A percentile compares a stretch with the other conserved stretches of the same genome.
phyloP scores from a whole-genome alignment of 1,140 invertebrate genomes.

The Hylaeus anthracinus region DNA sequence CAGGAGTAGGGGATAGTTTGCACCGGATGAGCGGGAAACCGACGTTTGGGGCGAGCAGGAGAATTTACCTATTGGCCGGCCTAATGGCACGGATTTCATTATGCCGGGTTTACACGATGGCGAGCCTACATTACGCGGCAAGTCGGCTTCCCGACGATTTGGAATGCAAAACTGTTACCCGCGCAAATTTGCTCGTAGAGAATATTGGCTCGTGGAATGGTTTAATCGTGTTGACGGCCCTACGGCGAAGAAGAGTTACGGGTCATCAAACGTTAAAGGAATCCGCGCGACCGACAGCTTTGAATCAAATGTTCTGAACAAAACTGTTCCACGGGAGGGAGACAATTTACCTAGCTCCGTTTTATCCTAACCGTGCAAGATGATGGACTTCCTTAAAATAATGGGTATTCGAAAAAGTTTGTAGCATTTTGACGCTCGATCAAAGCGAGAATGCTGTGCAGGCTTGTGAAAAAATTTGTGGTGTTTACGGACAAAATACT shows the following conservation, averaged over 20 bases:
- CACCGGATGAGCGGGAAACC: slow-evolving; percentile 62
- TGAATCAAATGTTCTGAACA: too few species aligned
- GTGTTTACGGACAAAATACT: too few species aligned
- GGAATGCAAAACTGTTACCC: slow-evolving; percentile 63
- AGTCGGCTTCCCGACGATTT: slow-evolving; percentile 43
- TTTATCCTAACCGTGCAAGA: too few species aligned
- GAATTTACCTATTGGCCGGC: slow-evolving; percentile 60
- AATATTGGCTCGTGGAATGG: slow-evolving; percentile 38
- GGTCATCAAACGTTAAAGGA: background rate
- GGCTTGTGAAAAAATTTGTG: too few species aligned
- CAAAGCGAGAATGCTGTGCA: too few species aligned
- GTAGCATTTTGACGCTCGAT: too few species aligned
- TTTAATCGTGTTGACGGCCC: slow-evolving; percentile 33
- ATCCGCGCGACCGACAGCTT: too few species aligned
- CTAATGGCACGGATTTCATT: slow-evolving; percentile 70
- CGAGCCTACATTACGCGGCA: slow-evolving; percentile 34
- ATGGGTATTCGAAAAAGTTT: too few species aligned
- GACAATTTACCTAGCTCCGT: too few species aligned
- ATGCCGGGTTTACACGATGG: slow-evolving; percentile 54
- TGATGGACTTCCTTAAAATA: too few species aligned
- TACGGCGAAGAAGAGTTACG: background rate
- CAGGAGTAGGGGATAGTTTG: background rate
- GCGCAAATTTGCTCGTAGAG: slow-evolving; percentile 53
- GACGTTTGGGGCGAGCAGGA: slow-evolving; percentile 58
- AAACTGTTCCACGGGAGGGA: too few species aligned